phyloP scores from a whole-genome alignment of 2,888 invertebrate genomes.

The Eupeodes luniger region DNA sequence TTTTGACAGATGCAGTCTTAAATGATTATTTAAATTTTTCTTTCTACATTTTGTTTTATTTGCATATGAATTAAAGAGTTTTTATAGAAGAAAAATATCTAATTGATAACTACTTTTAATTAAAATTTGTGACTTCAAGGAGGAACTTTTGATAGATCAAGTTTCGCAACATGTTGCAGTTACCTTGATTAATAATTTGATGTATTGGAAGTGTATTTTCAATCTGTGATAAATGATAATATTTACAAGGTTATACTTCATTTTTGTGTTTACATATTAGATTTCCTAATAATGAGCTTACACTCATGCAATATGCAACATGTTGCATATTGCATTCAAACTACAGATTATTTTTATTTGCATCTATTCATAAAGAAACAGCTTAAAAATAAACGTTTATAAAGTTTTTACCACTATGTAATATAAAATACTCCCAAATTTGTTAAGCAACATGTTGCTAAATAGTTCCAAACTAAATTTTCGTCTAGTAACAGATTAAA shows the following conservation, averaged over 20 bases:
- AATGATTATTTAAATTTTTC: conserved; percentile 14
- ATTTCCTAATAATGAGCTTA: not conserved
- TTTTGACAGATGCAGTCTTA: conserved; percentile 37
- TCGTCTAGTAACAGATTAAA: too few relatives aligned
- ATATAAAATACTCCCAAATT: too few relatives aligned
- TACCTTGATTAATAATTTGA: not conserved
- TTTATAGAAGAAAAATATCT: not conserved
- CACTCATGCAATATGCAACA: too few relatives aligned
- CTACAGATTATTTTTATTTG: too few relatives aligned
- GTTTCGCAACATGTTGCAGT: not conserved
- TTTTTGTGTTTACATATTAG: too few relatives aligned
- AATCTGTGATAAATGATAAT: not conserved
- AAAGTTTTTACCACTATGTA: too few relatives aligned
- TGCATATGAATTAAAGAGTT: not conserved
- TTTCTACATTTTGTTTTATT: not conserved
- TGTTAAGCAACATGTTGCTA: not conserved
- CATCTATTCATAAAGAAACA: too few relatives aligned
- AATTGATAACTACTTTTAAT: not conserved
- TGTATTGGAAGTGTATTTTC: not conserved
- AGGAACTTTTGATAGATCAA: not conserved
- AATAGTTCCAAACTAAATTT: too few relatives aligned
- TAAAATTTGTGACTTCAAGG: not conserved
- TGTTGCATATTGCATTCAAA: too few relatives aligned
- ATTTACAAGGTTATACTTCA: too few relatives aligned
- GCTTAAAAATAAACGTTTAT: too few relatives aligned